Evolutionary conservation across 2,113 vertebrate genomes (phyloP), one percentile per base, ranked within the genome.

Genomic region (Argyrosomus japonicus): DNA sequence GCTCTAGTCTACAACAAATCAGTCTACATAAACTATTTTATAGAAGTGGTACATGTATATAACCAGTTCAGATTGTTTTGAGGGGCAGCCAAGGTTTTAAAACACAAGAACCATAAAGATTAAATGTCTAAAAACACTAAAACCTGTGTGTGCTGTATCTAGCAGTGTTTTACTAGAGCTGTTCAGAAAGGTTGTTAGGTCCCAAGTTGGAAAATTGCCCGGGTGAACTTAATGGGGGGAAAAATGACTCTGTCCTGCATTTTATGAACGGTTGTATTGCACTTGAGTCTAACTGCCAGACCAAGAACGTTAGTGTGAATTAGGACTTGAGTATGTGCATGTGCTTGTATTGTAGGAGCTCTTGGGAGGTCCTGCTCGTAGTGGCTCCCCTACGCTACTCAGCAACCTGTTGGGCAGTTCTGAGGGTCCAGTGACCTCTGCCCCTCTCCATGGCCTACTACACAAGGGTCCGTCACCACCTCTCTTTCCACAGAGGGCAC

Each of bases 381-480:
- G 96, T 70, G 81, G 92, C 85, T 97, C 97, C 14, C 96, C 97
- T 0, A 94, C 90, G 54, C 95, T 97, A 50, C 87, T 98, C 54
- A 94, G 95, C 85, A 96, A 96, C 83, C 92, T 99, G 85, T 94
- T 99, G 81, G 94, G 96, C 17, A 95, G 90, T 45, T 84, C 97
- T 87, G 97, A 99, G 4, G 88, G 71, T 15, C 83, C 85, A 17
- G 32, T 73, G 18, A 56, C 84, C 50, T 81, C 88, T 70, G 79
- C 77, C 19, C 93, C 96, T 54, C 83, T 95, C 19, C 81, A 96
- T 36, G 87, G 96, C 47, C 88, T 97, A 51, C 76, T 95, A 19
- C 97, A 98, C 23, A 96, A 97, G 75, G 95, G 95, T 43, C 95
- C 97, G 0, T 98, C 98, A 40, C 97, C 95, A n/a, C 97, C 97